Conservation (phyloP, 2,797 vertebrate species). For the Acipenser oxyrinchus region DNA sequence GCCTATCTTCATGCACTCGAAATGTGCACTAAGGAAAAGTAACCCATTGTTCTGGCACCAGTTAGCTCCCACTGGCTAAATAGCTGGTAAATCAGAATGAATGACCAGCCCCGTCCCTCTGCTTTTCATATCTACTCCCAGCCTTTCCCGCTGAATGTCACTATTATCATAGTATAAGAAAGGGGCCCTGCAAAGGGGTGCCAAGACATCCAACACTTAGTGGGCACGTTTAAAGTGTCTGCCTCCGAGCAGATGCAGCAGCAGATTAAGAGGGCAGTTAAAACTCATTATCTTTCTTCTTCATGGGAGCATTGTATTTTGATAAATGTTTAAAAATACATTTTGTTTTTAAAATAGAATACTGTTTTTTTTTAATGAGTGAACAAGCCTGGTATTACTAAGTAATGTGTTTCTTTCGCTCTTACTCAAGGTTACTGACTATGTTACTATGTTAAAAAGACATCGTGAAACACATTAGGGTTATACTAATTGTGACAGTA, state of each 20-base stretch:
- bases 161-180: constrained; percentile 31
- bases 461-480: too few relatives aligned
- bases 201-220: constrained; percentile 33
- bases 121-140: constrained; percentile 29
- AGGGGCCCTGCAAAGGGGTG: constrained; percentile 40
- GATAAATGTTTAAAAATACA: constrained; percentile 1
- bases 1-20: constrained; percentile 12
- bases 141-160: constrained; percentile 43
- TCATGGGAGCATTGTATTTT: neutral
- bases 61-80: constrained; percentile 5
- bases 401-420: too few relatives aligned
- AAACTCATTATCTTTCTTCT: constrained; percentile 5
- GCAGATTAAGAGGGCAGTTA: constrained; percentile 12
- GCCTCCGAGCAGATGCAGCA: constrained; percentile 5
- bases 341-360: neutral
- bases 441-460: too few relatives aligned
- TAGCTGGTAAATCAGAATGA: constrained; percentile 8
- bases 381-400: too few relatives aligned
- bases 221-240: constrained; percentile 2
- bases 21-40: neutral
- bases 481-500: neutral
- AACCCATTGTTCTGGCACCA: constrained; percentile 3
- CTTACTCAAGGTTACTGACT: too few relatives aligned
- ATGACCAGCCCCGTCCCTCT: constrained; percentile 26
- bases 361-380: too few relatives aligned